Evolutionary conservation across 2,888 invertebrate species (phyloP).

Genomic region (Drosophila nigritarsus): DNA sequence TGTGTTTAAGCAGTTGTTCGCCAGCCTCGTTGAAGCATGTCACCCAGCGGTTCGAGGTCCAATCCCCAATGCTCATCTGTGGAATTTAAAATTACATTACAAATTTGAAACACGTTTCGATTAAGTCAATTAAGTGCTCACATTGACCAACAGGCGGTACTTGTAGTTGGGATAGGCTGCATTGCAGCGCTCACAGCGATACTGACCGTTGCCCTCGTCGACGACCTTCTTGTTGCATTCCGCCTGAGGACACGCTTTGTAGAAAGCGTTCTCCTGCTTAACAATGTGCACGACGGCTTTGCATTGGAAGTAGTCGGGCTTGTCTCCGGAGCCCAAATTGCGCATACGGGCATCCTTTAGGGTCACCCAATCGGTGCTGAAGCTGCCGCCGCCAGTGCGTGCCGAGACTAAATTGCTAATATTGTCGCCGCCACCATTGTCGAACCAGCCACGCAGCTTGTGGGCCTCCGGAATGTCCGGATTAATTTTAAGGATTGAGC

Average conservation of each 20-base stretch:
- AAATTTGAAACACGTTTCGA: not conserved
- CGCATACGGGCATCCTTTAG: conserved; percentile 90
- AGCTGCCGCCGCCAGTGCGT: conserved; percentile 85
- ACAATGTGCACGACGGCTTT: conserved; percentile 92
- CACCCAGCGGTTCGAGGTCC: conserved; percentile 94
- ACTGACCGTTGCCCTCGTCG: conserved; percentile 94
- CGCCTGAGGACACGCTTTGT: conserved; percentile 95
- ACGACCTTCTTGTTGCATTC: conserved; percentile 98
- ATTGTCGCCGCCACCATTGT: conserved; percentile 89
- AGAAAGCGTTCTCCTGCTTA: conserved; percentile 93
- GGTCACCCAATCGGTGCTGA: conserved; percentile 89
- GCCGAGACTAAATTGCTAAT: conserved; percentile 89
- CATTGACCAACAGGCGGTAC: conserved; percentile 92
- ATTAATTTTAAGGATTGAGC: conserved; percentile 90
- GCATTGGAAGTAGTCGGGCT: conserved; percentile 92
- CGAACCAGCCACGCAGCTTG: conserved; percentile 95
- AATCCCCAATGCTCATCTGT: conserved; percentile 94
- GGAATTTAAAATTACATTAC: not conserved
- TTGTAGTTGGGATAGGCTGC: conserved; percentile 93
- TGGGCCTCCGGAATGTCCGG: conserved; percentile 96
- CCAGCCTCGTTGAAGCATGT: conserved; percentile 95
- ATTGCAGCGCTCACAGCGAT: conserved; percentile 97
- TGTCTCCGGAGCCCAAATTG: conserved; percentile 90
- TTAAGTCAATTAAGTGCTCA: conserved; percentile 85
- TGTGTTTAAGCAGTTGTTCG: conserved; percentile 90